Conservation (phyloP, 2,888 invertebrate species). For the Apamea crenata region DNA sequence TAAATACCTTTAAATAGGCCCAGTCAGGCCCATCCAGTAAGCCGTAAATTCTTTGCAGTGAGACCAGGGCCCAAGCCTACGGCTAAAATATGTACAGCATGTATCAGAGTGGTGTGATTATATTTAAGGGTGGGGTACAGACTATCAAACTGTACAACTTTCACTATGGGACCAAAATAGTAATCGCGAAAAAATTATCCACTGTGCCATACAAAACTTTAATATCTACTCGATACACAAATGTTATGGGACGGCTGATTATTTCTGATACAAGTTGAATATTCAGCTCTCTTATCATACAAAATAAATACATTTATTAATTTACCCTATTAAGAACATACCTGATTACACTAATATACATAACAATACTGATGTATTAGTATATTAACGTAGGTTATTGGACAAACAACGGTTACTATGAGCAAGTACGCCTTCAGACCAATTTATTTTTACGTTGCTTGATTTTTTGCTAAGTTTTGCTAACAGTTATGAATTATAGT, state of each 20-base stretch:
- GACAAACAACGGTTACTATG: constrained; percentile 4
- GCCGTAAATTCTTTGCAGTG: neutral
- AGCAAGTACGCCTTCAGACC: constrained; percentile 32
- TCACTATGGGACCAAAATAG: no score
- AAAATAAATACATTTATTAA: constrained; percentile 9
- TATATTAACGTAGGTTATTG: constrained; percentile 27
- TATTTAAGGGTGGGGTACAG: no score
- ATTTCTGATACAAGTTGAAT: no score
- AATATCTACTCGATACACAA: no score
- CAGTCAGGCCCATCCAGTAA: neutral
- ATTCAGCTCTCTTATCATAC: neutral
- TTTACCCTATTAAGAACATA: neutral
- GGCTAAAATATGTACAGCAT: neutral
- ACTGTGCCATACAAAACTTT: no score
- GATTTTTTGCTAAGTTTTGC: constrained; percentile 52
- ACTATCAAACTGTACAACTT: no score
- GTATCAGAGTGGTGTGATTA: no score
- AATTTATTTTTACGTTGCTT: constrained; percentile 47
- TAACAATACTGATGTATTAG: constrained; percentile 36
- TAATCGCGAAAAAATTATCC: no score
- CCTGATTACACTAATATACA: constrained; percentile 1
- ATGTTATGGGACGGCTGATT: no score
- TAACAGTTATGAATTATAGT: constrained; percentile 39
- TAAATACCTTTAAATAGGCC: neutral
- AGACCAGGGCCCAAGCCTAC: neutral